These are phyloP conservation scores for Scaptomyza graminum DNA, from an alignment of 1,140 invertebrate genomes.

Conservation along the genomic window DNA sequence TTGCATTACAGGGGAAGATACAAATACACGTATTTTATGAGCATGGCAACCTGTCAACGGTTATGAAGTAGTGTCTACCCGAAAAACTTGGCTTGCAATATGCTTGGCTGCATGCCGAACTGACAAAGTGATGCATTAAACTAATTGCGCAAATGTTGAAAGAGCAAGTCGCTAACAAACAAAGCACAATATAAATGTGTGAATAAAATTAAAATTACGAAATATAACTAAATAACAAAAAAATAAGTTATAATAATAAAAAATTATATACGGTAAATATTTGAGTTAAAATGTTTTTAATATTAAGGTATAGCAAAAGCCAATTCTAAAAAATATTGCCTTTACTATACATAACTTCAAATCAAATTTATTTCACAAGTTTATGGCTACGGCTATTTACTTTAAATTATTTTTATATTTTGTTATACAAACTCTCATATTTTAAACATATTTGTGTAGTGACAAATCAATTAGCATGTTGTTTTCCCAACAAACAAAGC, in stretches of 20 bases:
- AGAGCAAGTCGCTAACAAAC: conserved; percentile 15
- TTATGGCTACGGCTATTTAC: too few species aligned
- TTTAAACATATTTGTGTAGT: background rate
- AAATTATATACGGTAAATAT: background rate
- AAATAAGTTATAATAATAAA: conserved; percentile 7
- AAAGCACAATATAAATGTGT: background rate
- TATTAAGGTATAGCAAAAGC: too few species aligned
- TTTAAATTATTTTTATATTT: too few species aligned
- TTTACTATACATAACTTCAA: too few species aligned
- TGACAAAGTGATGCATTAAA: conserved; percentile 71
- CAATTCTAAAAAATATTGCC: too few species aligned
- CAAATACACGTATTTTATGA: conserved; percentile 15
- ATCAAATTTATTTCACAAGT: too few species aligned
- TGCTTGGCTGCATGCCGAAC: conserved; percentile 65
- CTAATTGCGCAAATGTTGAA: conserved; percentile 60
- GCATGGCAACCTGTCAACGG: conserved; percentile 35
- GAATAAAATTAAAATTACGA: background rate
- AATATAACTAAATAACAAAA: conserved; percentile 4
- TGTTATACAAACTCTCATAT: background rate
- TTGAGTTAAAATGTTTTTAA: too few species aligned
- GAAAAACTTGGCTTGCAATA: conserved; percentile 49
- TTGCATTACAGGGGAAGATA: conserved; percentile 18
- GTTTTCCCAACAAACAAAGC: conserved; percentile 5
- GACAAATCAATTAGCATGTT: conserved; percentile 33
- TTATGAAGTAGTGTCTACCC: conserved; percentile 67